Evolutionary conservation across 2,888 invertebrate species (phyloP).

Genomic region (Rhaphigaster nebulosa): DNA sequence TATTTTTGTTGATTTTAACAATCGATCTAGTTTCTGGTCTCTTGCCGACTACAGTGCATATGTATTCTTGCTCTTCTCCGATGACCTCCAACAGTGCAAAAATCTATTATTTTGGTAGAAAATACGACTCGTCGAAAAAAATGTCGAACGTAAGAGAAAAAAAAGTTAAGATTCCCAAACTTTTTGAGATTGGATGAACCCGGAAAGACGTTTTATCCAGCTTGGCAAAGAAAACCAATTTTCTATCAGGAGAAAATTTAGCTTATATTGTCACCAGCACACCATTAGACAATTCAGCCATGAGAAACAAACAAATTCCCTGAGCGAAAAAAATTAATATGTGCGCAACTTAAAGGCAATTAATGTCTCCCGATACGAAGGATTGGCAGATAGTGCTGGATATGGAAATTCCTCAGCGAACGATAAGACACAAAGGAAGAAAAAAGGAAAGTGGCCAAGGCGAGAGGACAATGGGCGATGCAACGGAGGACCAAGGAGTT

Average conservation of each 20-base stretch:
- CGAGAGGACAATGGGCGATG: constrained; percentile 13
- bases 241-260: background rate
- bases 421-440: constrained; percentile 26
- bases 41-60: no score
- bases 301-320: background rate
- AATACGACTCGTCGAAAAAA: no score
- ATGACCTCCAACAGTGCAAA: no score
- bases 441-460: constrained; percentile 44
- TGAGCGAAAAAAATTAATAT: background rate
- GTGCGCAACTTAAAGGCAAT: background rate
- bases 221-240: background rate
- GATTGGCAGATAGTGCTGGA: background rate
- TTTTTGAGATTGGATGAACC: background rate
- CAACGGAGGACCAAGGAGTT: constrained; percentile 14
- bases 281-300: background rate
- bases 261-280: background rate
- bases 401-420: constrained; percentile 43
- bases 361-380: background rate
- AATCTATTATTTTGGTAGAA: no score
- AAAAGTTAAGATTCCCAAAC: no score
- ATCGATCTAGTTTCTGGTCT: no score
- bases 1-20: no score
- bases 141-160: no score
- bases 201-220: background rate
- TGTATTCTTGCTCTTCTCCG: no score